phyloP scores from a whole-genome alignment of 2,797 vertebrate species.

The Notolepis coatsorum region DNA sequence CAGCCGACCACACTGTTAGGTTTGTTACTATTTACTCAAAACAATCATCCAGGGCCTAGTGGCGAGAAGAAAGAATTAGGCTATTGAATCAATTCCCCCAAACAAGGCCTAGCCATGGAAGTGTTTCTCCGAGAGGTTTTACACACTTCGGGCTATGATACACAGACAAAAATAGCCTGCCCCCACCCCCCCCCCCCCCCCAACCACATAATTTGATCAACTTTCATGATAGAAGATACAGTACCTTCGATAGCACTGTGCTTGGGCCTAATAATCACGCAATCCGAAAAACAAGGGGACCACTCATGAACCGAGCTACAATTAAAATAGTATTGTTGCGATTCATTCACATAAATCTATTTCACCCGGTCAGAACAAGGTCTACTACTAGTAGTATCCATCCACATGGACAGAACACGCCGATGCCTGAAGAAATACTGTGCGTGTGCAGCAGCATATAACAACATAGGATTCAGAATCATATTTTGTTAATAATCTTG shows the following conservation, averaged over 20 bases:
- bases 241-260: constrained; percentile 31
- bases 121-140: constrained; percentile 32
- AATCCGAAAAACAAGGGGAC: constrained; percentile 47
- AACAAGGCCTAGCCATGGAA: constrained; percentile 31
- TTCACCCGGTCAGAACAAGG: constrained; percentile 7
- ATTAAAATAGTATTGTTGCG: no score
- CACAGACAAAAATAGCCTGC: constrained; percentile 37
- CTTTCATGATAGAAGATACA: constrained; percentile 28
- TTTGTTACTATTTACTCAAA: constrained; percentile 34
- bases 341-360: constrained; percentile 23
- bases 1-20: constrained; percentile 22
- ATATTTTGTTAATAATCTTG: constrained; percentile 69
- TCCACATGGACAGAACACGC: constrained; percentile 36
- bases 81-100: constrained; percentile 35
- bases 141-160: constrained; percentile 31
- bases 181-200: no score
- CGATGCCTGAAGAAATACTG: constrained; percentile 18
- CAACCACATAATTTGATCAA: constrained; percentile 53
- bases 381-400: no score
- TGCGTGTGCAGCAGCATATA: constrained; percentile 47
- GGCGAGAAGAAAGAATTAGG: constrained; percentile 18
- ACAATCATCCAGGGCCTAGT: constrained; percentile 22
- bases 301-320: constrained; percentile 19
- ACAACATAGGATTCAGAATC: constrained; percentile 61
- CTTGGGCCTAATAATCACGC: constrained; percentile 26